Conservation (phyloP, 2,113 vertebrate genomes). For the Madoqua kirkii region DNA sequence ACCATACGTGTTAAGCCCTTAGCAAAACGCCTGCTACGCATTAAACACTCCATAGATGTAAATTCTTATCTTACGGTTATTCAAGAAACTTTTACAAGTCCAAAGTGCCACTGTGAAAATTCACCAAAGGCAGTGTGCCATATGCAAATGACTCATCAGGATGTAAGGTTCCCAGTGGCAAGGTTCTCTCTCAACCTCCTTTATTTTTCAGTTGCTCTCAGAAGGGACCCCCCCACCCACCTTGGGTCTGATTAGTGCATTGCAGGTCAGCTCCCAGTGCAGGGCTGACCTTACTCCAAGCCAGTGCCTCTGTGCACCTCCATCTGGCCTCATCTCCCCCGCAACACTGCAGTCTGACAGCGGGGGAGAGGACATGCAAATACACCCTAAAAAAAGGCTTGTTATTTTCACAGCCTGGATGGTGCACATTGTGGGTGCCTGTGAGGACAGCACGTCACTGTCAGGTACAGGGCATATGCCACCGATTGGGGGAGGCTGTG, state of each 20-base stretch:
- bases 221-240: not conserved
- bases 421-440: slow-evolving; percentile 43
- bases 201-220: not conserved
- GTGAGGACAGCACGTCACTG: slow-evolving; percentile 61
- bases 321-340: slow-evolving; percentile 9
- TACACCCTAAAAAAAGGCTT: slow-evolving; percentile 66
- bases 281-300: not conserved
- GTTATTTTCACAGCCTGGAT: slow-evolving; percentile 55
- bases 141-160: not conserved
- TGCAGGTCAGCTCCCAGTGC: not conserved
- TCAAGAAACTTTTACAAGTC: not conserved
- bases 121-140: not conserved
- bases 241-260: not conserved
- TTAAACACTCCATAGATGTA: not conserved
- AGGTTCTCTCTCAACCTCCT: not conserved
- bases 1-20: not conserved
- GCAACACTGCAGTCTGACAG: slow-evolving; percentile 28
- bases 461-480: slow-evolving; percentile 62
- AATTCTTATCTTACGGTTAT: not conserved
- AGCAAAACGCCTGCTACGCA: not conserved
- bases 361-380: slow-evolving; percentile 63
- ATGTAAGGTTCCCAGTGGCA: not conserved
- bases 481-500: slow-evolving; percentile 64
- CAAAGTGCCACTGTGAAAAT: not conserved
- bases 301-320: not conserved